These are phyloP conservation scores for Callorhinus ursinus DNA, from an alignment of 2,113 vertebrate genomes.

Conservation along the genomic window DNA sequence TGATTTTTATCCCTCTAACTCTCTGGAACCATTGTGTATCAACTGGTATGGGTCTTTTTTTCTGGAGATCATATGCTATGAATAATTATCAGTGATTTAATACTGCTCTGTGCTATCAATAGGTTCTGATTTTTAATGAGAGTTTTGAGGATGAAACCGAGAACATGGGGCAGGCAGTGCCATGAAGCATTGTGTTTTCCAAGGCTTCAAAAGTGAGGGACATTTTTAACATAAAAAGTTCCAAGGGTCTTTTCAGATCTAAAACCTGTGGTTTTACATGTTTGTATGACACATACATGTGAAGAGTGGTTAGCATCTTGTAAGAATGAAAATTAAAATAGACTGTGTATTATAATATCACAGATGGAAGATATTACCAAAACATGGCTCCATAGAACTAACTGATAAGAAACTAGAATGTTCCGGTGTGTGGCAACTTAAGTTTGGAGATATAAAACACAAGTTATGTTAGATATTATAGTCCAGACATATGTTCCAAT, in stretches of 20 bases:
- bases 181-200: background rate
- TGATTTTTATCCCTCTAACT: background rate
- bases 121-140: background rate
- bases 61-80: background rate
- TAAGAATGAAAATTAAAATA: background rate
- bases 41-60: background rate
- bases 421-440: background rate
- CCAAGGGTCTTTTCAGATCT: background rate
- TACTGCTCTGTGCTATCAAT: background rate
- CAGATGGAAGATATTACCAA: background rate
- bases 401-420: background rate
- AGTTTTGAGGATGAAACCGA: background rate
- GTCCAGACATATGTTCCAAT: background rate
- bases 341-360: background rate
- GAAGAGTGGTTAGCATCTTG: background rate
- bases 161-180: background rate
- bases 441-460: background rate
- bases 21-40: background rate
- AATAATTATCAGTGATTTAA: background rate
- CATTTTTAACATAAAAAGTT: background rate
- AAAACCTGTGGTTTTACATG: background rate
- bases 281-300: background rate
- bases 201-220: background rate
- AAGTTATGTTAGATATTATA: background rate
- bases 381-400: background rate